phyloP scores from a whole-genome alignment of 2,113 vertebrate species.

The Capreolus pygargus region DNA sequence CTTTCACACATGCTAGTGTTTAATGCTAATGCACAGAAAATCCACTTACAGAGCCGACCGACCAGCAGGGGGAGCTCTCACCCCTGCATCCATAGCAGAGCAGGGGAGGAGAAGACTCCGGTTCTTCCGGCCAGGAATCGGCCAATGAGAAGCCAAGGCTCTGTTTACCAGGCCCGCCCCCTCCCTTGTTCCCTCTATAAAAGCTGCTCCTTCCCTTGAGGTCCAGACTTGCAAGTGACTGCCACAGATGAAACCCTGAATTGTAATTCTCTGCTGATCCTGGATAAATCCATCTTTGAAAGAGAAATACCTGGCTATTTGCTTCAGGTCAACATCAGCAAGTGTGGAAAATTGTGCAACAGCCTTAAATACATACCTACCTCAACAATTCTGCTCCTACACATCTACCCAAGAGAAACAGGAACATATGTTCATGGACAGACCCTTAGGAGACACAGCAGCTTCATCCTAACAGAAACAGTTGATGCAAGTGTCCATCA shows the following conservation, averaged over 20 bases:
- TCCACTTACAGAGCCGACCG: background rate
- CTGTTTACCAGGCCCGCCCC: background rate
- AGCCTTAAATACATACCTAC: background rate
- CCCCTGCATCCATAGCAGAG: background rate
- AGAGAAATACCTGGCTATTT: background rate
- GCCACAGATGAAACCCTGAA: background rate
- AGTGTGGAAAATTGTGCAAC: background rate
- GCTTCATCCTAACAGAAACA: background rate
- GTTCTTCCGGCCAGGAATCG: background rate
- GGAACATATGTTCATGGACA: background rate
- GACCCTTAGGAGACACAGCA: background rate
- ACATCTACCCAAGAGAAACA: background rate
- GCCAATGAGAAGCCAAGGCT: background rate
- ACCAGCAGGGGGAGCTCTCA: background rate
- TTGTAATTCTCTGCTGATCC: background rate
- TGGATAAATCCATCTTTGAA: background rate
- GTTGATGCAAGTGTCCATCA: too few species aligned
- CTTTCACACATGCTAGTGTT: fast-evolving
- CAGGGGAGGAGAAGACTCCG: fast-evolving
- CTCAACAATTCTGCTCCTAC: too few species aligned
- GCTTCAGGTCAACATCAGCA: background rate
- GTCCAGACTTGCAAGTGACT: too few species aligned
- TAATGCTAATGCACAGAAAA: background rate
- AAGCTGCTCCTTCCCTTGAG: background rate
- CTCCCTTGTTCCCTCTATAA: background rate